A percentile compares a stretch with the other conserved stretches of the same genome.
Evolutionary conservation across 2,113 vertebrate genomes (phyloP).

Genomic region (Aplodontia rufa): DNA sequence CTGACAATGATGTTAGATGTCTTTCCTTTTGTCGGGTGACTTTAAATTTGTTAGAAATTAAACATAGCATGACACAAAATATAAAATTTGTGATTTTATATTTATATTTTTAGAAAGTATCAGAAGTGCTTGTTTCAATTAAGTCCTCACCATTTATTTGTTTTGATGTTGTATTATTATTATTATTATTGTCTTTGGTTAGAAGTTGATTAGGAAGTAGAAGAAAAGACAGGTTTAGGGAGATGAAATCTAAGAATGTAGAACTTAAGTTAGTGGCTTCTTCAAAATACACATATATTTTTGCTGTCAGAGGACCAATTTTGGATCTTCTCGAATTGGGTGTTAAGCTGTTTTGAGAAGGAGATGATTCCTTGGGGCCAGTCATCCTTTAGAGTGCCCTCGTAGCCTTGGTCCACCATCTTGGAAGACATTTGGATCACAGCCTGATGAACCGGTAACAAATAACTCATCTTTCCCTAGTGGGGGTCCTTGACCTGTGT

Average conservation of each 20-base stretch:
- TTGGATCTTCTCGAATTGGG: not conserved
- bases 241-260: not conserved
- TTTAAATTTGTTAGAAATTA: not conserved
- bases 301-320: not conserved
- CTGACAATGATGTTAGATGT: not conserved
- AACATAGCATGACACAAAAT: not conserved
- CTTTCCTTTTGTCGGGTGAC: not conserved
- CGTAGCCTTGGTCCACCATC: not conserved
- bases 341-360: not conserved
- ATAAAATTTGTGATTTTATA: not conserved
- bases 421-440: not conserved
- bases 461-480: not conserved
- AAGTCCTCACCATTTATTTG: not conserved
- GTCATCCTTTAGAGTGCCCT: not conserved
- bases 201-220: not conserved
- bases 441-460: not conserved
- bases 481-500: not conserved
- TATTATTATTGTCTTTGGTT: not conserved
- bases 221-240: not conserved
- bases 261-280: not conserved
- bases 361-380: not conserved
- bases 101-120: not conserved
- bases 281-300: not conserved
- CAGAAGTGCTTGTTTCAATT: not conserved
- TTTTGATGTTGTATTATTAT: not conserved